Conservation (phyloP, 2,888 invertebrate genomes). For the Lithophane leautieri region DNA sequence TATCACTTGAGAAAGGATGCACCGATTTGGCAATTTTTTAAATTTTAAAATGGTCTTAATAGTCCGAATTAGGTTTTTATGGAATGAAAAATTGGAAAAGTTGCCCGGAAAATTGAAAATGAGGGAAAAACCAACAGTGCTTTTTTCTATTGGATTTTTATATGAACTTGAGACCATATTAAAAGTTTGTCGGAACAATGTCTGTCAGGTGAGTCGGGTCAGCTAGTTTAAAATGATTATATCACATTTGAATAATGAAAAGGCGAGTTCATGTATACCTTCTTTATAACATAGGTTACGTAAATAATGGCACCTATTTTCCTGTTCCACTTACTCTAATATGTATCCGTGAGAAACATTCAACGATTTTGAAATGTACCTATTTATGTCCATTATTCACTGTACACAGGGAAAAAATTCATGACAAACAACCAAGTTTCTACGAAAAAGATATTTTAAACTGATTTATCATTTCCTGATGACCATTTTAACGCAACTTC, state of each 20-base stretch:
- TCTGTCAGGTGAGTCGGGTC: too few species aligned
- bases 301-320: not conserved
- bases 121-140: not conserved
- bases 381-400: conserved; percentile 8
- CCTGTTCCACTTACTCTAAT: not conserved
- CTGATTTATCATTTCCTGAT: conserved; percentile 4
- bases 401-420: not conserved
- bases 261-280: not conserved
- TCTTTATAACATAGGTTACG: not conserved
- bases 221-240: too few species aligned
- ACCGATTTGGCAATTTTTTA: not conserved
- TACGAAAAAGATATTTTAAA: conserved; percentile 25
- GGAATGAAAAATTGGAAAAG: not conserved
- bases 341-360: not conserved
- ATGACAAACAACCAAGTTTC: conserved; percentile 29
- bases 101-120: too few species aligned
- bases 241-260: not conserved
- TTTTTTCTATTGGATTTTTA: not conserved
- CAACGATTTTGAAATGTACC: not conserved
- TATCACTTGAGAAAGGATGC: not conserved
- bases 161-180: too few species aligned
- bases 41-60: not conserved
- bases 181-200: too few species aligned
- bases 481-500: not conserved
- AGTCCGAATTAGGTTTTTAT: too few species aligned